These are phyloP conservation scores for Mamestra brassicae DNA, from an alignment of 2,888 invertebrate species.

Conservation along the genomic window DNA sequence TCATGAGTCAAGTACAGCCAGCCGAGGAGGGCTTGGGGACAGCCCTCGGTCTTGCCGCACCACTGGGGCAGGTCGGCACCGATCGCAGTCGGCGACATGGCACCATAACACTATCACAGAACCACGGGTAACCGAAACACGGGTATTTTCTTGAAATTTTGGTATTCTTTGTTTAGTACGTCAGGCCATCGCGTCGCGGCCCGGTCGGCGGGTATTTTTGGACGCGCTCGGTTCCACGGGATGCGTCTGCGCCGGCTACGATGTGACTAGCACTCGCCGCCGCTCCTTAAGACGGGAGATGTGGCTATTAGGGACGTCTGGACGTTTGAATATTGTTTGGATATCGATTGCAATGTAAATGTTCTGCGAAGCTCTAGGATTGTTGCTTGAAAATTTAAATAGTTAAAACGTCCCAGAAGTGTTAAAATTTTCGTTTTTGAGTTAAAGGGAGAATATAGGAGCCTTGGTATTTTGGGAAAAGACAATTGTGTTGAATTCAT, in stretches of 20 bases:
- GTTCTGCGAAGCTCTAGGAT: background rate
- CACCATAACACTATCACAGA: slow-evolving; percentile 73
- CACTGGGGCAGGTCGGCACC: slow-evolving; percentile 86
- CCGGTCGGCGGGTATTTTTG: slow-evolving; percentile 83
- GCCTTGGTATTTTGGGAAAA: no score
- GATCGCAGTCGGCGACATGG: slow-evolving; percentile 87
- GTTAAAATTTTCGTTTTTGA: no score
- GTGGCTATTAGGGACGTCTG: slow-evolving; percentile 77
- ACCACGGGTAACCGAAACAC: slow-evolving; percentile 37
- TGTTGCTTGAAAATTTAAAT: background rate
- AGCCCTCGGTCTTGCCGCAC: slow-evolving; percentile 85
- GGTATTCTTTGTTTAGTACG: slow-evolving; percentile 68
- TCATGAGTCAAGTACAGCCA: slow-evolving; percentile 87
- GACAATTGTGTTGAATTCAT: no score
- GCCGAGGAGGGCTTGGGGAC: slow-evolving; percentile 84
- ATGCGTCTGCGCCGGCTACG: slow-evolving; percentile 86
- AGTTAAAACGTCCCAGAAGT: background rate
- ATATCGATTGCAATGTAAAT: slow-evolving; percentile 49
- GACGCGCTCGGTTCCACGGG: slow-evolving; percentile 78
- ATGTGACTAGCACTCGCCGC: slow-evolving; percentile 80
- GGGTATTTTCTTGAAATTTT: slow-evolving; percentile 27
- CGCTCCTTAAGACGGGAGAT: slow-evolving; percentile 89
- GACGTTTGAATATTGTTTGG: slow-evolving; percentile 12
- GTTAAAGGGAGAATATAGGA: no score
- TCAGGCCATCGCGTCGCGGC: slow-evolving; percentile 80